Base-by-base conservation (phyloP, 2,113 vertebrate genomes). In the Phainopepla nitens region DNA sequence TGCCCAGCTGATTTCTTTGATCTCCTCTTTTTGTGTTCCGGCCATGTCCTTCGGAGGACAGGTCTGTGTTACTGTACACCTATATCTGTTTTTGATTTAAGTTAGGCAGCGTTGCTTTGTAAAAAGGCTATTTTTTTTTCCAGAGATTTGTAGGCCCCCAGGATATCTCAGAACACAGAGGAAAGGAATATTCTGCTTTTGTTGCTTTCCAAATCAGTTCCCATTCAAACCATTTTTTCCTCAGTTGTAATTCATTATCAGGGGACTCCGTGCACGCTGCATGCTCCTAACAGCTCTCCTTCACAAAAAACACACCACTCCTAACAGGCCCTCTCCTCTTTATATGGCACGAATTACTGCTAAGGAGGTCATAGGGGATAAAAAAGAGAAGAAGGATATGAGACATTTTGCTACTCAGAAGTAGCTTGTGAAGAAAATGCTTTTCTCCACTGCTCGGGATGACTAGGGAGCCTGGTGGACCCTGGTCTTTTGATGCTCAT, bases 21-120 rank as follows among this genome's bases (percentile, higher is more conserved):
- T 98, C 97, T 94, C 56, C 15, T 15, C 12, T 84, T 39, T 79
- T 45, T 72, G 51, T 13, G 1, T 49, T 92, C 10, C 7, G 72
- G 51, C 82, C 72, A 54, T 29, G 83, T 95, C 96, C 91, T 96
- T 96, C 28, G 33, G 92, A 76, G 60, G 75, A 77, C 25, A 65
- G 60, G 49, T 96, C 61, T 90, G 47, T 68, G 35, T 94, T 92
- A 68, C 61, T 79, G 71, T 75, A 90, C 36, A 89, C 80, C 44
- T 71, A 18, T 82, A 90, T 97, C 97, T 98, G 97, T 66, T 98
- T 97, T 95, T 0, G 3, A 98, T 98, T 98, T 82, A 87, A 70
- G 80, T 76, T 89, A 42, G 23, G 91, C 94, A 75, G 75, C 42
- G 14, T 45, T 75, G 29, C 90, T 84, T 83, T 94, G 90, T 70